Evolutionary conservation across 2,113 vertebrate genomes (phyloP).

Genomic region (Cebidichthys violaceus): DNA sequence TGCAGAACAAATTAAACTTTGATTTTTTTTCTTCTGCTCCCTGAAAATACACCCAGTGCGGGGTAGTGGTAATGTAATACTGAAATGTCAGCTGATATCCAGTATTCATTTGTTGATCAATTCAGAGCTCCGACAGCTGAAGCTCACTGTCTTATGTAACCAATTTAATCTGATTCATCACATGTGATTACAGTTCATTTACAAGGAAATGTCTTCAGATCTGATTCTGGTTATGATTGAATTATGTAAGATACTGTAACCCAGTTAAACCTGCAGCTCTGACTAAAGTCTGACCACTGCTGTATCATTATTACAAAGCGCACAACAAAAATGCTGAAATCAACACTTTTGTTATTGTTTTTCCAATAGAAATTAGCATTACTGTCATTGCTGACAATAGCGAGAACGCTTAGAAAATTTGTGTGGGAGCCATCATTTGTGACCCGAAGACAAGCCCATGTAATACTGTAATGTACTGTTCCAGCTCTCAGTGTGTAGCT

Average conservation of each 20-base stretch:
- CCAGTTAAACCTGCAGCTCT: background rate
- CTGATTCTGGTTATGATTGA: conserved; percentile 31
- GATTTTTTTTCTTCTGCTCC: background rate
- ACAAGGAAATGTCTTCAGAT: conserved; percentile 25
- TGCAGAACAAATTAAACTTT: background rate
- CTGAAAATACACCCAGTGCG: conserved; percentile 9
- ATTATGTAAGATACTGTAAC: conserved; percentile 30
- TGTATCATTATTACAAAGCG: background rate
- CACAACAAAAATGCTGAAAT: background rate
- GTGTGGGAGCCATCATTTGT: background rate
- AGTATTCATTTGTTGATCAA: conserved; percentile 35
- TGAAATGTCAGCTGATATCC: conserved; percentile 30
- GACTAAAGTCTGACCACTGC: background rate
- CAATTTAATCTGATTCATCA: conserved; percentile 50
- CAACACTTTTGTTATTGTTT: background rate
- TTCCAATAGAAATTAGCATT: background rate
- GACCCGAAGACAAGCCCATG: background rate
- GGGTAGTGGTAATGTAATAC: conserved; percentile 19
- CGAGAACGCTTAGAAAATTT: background rate
- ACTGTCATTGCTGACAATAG: background rate
- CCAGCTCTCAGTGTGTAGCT: background rate
- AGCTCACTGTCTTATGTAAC: conserved; percentile 57
- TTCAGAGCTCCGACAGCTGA: conserved; percentile 16
- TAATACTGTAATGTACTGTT: background rate
- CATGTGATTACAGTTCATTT: conserved; percentile 53